Evolutionary conservation across 64 coral and sea anemone species (phyloP).

Genomic region (Trachythela sp.): DNA sequence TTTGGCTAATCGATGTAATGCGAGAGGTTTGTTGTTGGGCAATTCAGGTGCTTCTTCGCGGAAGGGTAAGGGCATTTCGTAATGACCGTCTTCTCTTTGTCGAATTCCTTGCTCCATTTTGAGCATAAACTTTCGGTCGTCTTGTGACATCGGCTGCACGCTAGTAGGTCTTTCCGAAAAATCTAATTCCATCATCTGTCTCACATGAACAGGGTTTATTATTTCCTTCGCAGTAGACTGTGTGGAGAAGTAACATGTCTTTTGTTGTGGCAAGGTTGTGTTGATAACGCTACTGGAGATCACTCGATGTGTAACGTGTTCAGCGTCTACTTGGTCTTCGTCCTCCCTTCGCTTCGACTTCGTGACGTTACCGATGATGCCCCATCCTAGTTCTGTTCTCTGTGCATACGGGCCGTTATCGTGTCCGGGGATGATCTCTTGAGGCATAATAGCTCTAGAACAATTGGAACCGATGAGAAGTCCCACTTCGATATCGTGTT

Average conservation of each 20-base stretch:
- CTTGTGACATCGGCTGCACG: not conserved
- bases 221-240: not conserved
- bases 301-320: not conserved
- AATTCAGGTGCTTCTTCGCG: not conserved
- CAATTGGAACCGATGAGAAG: conserved; percentile 54
- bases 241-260: not conserved
- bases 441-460: conserved; percentile 41
- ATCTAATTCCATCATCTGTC: not conserved
- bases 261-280: not conserved
- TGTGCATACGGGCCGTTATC: conserved; percentile 31
- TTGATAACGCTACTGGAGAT: not conserved
- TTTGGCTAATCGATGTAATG: no score
- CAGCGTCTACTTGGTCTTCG: not conserved
- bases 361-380: conserved; percentile 42
- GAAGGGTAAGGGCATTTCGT: not conserved
- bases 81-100: not conserved
- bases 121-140: not conserved
- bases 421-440: conserved; percentile 39
- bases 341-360: not conserved
- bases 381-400: conserved; percentile 49
- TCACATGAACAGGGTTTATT: not conserved
- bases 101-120: not conserved
- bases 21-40: not conserved
- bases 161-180: not conserved
- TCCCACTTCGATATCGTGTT: conserved; percentile 13